Conservation (phyloP, 1,140 invertebrate species). For the Diorhabda carinulata region DNA sequence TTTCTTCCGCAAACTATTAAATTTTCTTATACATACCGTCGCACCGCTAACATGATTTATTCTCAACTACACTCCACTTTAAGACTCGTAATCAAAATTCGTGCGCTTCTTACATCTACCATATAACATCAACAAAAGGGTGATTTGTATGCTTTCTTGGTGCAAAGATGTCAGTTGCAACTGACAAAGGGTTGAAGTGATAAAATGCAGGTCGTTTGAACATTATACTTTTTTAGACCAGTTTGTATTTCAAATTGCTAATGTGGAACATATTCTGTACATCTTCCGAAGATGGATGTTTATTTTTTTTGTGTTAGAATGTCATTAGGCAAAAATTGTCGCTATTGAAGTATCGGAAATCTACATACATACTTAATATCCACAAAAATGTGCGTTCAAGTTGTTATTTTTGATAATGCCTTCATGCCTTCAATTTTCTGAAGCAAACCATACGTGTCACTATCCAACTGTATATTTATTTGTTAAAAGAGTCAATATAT, state of each 20-base stretch:
- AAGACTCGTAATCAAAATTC: neutral
- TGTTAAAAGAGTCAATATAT: too few relatives aligned
- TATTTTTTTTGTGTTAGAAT: too few relatives aligned
- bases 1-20: neutral
- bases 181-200: constrained; percentile 12
- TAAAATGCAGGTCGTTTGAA: constrained; percentile 10
- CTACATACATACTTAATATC: too few relatives aligned
- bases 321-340: too few relatives aligned
- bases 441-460: too few relatives aligned
- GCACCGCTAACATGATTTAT: neutral
- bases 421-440: too few relatives aligned
- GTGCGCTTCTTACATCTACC: neutral
- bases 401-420: too few relatives aligned
- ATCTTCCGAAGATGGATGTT: too few relatives aligned
- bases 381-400: too few relatives aligned
- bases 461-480: too few relatives aligned
- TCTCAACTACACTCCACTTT: neutral
- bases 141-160: constrained; percentile 9
- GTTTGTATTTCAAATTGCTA: neutral
- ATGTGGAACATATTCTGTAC: too few relatives aligned
- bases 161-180: constrained; percentile 6
- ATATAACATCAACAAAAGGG: constrained; percentile 1
- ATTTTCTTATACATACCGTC: neutral
- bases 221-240: constrained; percentile 4
- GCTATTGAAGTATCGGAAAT: too few relatives aligned